phyloP scores from a whole-genome alignment of 2,113 vertebrate genomes.

The Nesogale talazaci region DNA sequence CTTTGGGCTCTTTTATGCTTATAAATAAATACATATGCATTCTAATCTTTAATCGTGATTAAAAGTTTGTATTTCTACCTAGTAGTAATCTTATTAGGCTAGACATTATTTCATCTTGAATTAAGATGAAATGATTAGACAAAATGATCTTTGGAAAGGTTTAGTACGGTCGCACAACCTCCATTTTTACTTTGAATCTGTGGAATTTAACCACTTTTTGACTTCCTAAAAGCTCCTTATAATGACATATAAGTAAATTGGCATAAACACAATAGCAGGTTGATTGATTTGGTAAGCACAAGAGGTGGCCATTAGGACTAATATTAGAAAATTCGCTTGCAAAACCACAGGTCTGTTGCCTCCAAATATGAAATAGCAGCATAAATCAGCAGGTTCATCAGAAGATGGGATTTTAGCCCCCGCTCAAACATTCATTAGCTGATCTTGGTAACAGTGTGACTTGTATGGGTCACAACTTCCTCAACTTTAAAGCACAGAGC shows the following conservation, averaged over 20 bases:
- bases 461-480: background rate
- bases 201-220: background rate
- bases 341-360: too few species aligned
- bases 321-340: background rate
- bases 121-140: background rate
- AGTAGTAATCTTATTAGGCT: background rate
- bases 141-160: background rate
- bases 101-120: background rate
- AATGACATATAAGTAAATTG: background rate
- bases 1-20: background rate
- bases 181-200: too few species aligned
- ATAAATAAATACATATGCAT: background rate
- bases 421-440: background rate
- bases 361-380: background rate
- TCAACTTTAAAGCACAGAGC: background rate
- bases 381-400: too few species aligned
- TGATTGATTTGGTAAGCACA: background rate
- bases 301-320: background rate
- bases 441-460: too few species aligned
- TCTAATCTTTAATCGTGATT: background rate
- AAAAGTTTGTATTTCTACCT: background rate
- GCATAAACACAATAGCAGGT: background rate
- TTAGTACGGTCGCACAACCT: background rate
- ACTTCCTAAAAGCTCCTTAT: background rate
- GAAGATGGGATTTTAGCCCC: fast-evolving